Evolutionary conservation across 2,888 invertebrate species (phyloP).

Genomic region (Ophion ellenae): DNA sequence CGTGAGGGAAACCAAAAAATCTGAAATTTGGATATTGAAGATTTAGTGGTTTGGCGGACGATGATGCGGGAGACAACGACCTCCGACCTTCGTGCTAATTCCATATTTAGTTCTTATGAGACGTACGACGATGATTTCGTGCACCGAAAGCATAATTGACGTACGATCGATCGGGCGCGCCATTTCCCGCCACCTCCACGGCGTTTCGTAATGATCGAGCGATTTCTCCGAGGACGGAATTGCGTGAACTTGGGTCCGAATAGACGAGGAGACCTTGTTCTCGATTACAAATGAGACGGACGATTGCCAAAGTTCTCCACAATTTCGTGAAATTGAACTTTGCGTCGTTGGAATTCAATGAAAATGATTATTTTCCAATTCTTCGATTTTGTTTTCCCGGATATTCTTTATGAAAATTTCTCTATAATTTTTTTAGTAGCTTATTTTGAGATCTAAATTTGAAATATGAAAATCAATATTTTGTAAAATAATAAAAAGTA

Average conservation of each 20-base stretch:
- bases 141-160: conserved; percentile 48
- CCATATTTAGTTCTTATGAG: neutral
- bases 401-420: too few relatives aligned
- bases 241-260: conserved; percentile 18
- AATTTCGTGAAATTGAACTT: neutral
- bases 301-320: neutral
- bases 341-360: too few relatives aligned
- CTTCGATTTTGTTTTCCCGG: too few relatives aligned
- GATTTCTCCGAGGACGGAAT: conserved; percentile 37
- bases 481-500: too few relatives aligned
- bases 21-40: neutral
- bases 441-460: too few relatives aligned
- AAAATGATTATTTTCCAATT: neutral
- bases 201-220: conserved; percentile 48
- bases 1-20: neutral
- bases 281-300: conserved; percentile 8
- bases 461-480: too few relatives aligned
- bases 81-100: conserved; percentile 10
- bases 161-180: conserved; percentile 7
- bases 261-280: conserved; percentile 46
- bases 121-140: conserved; percentile 28
- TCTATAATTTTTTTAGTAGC: too few relatives aligned
- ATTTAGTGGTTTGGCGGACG: neutral
- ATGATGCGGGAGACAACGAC: neutral
- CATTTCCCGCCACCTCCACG: conserved; percentile 2